Base-by-base conservation (phyloP, 2,113 vertebrate species). In the Empidonax alnorum region DNA sequence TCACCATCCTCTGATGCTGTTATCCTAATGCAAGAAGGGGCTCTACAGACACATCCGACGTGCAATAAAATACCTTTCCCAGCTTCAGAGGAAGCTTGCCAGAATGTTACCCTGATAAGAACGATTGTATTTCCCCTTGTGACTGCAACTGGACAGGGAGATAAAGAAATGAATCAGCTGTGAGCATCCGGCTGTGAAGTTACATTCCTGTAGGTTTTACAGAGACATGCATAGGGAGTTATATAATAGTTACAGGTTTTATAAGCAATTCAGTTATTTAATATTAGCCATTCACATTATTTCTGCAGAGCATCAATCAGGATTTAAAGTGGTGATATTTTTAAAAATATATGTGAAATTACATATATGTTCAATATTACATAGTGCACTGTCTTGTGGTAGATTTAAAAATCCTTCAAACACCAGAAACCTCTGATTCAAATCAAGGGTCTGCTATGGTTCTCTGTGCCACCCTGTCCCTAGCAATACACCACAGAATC, bases 131-230 rank as follows among this genome's bases (percentile, higher is more conserved):
- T 92, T 91, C 49, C n/a, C 39, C 30, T 87, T 72, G 14, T 53
- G 84, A 42, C 77, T 68, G 52, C 74, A 68, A 5, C 55, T 68
- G 85, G 61, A 46, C 61, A 75, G 52, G 39, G 39, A 80, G 85
- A 96, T 86, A 96, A 88, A 84, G 76, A 81, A 65, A 41, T 72
- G 68, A 95, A 23, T 81, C 79, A 68, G 41, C 59, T 62, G 23
- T 3, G 35, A 84, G 65, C 35, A 84, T 88, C 90, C 12, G 12
- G 65, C 35, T 0, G 1, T 14, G 27, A 50, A 73, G 31, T 74
- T 63, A 7, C 50, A 16, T 92, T 94, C 79, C 72, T 75, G 58
- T 56, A 24, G 61, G 16, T 49, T 95, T 90, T 93, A 68, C 6
- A 4, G 30, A 84, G 23, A 27, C 1, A 0, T 33, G 46, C 42